Conservation (phyloP, 2,113 vertebrate species). For the Oceanites oceanicus region DNA sequence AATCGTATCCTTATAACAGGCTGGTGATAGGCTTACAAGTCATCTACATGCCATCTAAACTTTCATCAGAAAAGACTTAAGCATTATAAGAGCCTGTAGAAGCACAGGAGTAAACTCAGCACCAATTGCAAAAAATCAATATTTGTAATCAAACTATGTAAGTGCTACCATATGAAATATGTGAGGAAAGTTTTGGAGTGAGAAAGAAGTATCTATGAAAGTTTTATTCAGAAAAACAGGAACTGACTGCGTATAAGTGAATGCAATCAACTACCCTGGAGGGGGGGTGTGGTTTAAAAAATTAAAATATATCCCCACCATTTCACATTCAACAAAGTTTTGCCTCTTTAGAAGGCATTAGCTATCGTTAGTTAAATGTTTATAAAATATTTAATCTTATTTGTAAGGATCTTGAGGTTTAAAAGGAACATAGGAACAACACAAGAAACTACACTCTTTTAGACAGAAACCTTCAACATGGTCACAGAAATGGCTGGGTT, state of each 20-base stretch:
- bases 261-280: background rate
- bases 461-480: background rate
- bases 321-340: background rate
- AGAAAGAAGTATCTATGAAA: background rate
- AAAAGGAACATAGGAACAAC: background rate
- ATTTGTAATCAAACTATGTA: background rate
- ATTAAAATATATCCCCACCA: background rate
- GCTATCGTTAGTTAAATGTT: background rate
- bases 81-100: background rate
- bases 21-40: background rate
- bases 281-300: accelerated
- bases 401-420: background rate
- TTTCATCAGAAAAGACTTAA: background rate
- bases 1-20: background rate
- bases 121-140: background rate
- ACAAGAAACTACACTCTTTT: background rate
- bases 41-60: background rate
- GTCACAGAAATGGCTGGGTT: background rate
- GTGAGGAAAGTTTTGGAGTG: background rate
- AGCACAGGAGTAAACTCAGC: background rate
- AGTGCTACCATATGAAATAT: background rate
- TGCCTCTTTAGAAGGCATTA: background rate
- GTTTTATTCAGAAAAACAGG: background rate
- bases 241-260: background rate
- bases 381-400: background rate